Evolutionary conservation across 2,113 vertebrate genomes (phyloP), one percentile per base, ranked within the genome.

Genomic region (Myocastor coypus): DNA sequence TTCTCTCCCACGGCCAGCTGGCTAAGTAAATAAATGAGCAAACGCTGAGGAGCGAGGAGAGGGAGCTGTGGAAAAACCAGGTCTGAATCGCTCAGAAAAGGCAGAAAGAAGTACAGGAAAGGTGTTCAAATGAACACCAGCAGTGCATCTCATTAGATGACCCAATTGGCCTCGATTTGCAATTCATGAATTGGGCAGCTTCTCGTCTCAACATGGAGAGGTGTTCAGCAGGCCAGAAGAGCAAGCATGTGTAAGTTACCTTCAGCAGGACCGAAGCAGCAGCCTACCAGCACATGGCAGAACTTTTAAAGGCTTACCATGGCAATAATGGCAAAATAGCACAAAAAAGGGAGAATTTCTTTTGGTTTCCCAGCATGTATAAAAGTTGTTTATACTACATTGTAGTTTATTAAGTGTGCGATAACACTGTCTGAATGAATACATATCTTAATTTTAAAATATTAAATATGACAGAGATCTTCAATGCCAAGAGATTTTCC

Each of bases 1-100:
- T 98, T 99, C 99, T 98, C 99, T 99, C 98, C 98, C 98, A 97
- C 98, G 99, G 98, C 63, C 32, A 30, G 34, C 28, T 82, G 32
- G n/a, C 12, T 78, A 66, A 96, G 97, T 32, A 96, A 91, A 78
- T 52, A 81, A 86, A 37, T 37, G 88, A 94, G 93, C 30, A 5
- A 46, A 40, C 37, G 12, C 42, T 64, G 4, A 71, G 64, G 46
- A 59, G 30, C 42, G 34, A 64, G 32, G 20, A 26, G 64, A 81
- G 20, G 81, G 55, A 64, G 77, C 42, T 66, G 10, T 3, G 1
- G 6, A 59, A 80, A 46, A 75, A 37, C 83, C 40, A 12, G 61
- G n/a, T 14, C 61, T 19, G 30, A 84, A 19, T 81, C 8, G 46
- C 83, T 34, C 87, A n/a, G 64, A 81, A 10, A 42, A 2, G 42